Base-by-base conservation (phyloP, 1,140 invertebrate genomes). In the Varroa destructor region DNA sequence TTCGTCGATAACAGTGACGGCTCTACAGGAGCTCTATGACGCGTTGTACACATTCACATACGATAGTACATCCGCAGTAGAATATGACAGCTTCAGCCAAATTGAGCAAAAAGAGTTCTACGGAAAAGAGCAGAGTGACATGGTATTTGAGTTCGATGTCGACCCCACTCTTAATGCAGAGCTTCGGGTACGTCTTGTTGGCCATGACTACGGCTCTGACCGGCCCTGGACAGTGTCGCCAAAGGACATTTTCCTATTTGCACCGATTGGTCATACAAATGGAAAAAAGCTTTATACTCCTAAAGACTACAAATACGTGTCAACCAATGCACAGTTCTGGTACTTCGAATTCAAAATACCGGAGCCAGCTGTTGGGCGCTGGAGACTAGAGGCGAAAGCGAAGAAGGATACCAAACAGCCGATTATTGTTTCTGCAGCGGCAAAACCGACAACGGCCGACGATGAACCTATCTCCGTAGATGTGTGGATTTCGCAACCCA, bases 91-190 rank as follows among this genome's bases (percentile, higher is more conserved):
- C 46, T 46, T 43, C 5, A 67, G 40, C 61, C 61, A 67, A 8
- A 67, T 67, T 37, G 12, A 36, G 36, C n/a, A 67, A 46, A 67
- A 67, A 8, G 61, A 67, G 61, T 67, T 67, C 61, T 67, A 67
- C 37, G 61, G 61, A 1, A 67, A 67, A 67, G 61, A 67, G 36
- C 61, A 67, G 46, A 12, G 37, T 37, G 61, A 67, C 8, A 67
- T 67, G 61, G 36, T 12, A 2, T 67, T 67, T 37, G 61, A 67
- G 37, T 67, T 67, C 8, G 12, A 67, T 46, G 61, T 67, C 8
- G 61, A 67, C 37, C 61, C 61, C 12, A 43, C 61, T 25, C 61
- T 67, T 12, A 40, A 67, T 40, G 10, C 40, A 12, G 61, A 67
- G 40, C 61, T 67, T 14, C 10, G 36, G 46, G 61, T 67, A 10